Base-by-base conservation (phyloP, 1,140 invertebrate species). In the Meteorus sp. region DNA sequence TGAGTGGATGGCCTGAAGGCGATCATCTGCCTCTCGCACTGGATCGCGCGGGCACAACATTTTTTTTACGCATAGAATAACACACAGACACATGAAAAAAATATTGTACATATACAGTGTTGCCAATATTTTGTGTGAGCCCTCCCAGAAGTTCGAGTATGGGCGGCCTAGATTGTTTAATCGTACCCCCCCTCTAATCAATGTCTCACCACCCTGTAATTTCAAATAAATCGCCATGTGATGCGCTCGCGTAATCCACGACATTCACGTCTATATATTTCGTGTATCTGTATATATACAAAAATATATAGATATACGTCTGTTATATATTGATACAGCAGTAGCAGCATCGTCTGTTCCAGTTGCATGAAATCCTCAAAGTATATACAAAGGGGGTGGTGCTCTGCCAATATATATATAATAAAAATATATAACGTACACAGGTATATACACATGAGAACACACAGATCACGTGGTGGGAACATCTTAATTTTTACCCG, bases 131-230 rank as follows among this genome's bases (percentile, higher is more conserved):
- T 5, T 6, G 6, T n/a, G 13, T 31, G 8, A 37, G 62, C 39
- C 63, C 63, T 61, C 60, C 63, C 63, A 65, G 60, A 62, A 62
- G 63, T 53, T 59, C 43, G 19, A 60, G 37, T 59, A 55, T n/a
- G 59, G 63, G 63, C 56, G 63, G 52, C 60, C 63, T 61, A 64
- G 63, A 61, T 60, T 65, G 60, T 65, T 65, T 62, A 65, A 65
- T 65, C 63, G 57, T 58, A n/a, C n/a, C n/a, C 57, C 60, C 35
- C 59, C 62, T 53, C 63, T 61, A 65, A 65, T 65, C 63, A 65
- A 61, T 62, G 48, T 27, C 43, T 29, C 53, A 15, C 39, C 41
- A 56, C 56, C 56, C 56, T 43, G 37, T 51, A 59, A 59, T 59
- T 59, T 59, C 22, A 13, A 9, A 58, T 47, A 37, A 59, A 59